These are phyloP conservation scores for Cosmia trapezina DNA, from an alignment of 2,888 invertebrate genomes.

Conservation along the genomic window DNA sequence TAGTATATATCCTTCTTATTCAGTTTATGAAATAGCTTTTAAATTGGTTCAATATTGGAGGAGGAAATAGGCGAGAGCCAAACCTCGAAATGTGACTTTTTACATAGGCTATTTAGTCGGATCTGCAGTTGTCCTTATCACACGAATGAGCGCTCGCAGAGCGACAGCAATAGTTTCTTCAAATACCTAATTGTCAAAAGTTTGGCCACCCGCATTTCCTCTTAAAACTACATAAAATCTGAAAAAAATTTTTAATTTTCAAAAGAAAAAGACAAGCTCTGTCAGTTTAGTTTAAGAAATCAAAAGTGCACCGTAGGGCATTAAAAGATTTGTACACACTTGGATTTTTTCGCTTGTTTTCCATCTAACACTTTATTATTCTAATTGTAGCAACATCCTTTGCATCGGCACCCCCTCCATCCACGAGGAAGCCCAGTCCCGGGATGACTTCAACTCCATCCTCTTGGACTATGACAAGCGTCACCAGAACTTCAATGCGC, in stretches of 20 bases:
- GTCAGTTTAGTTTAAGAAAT: too few species aligned
- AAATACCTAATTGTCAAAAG: too few species aligned
- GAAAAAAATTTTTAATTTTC: neutral
- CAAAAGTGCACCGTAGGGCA: neutral
- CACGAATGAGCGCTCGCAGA: too few species aligned
- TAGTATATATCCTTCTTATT: too few species aligned
- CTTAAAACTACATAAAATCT: neutral
- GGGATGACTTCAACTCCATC: conserved; percentile 88
- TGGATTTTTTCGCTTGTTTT: neutral
- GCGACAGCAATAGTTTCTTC: too few species aligned
- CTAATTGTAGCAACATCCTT: conserved; percentile 92
- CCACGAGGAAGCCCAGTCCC: conserved; percentile 92
- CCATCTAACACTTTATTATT: neutral
- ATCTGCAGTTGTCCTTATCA: too few species aligned
- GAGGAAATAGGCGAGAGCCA: too few species aligned
- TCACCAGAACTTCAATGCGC: conserved; percentile 92
- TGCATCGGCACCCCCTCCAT: conserved; percentile 96
- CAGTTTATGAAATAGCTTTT: too few species aligned
- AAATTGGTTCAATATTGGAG: too few species aligned
- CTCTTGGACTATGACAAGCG: conserved; percentile 96
- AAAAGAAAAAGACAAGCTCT: neutral
- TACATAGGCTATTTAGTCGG: too few species aligned
- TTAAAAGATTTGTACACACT: neutral
- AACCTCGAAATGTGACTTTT: too few species aligned
- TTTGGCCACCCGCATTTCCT: too few species aligned